Percentiles rank a stretch among this genome's conserved stretches.
Conservation (phyloP, 2,797 vertebrate species). For the Spondyliosoma cantharus region DNA sequence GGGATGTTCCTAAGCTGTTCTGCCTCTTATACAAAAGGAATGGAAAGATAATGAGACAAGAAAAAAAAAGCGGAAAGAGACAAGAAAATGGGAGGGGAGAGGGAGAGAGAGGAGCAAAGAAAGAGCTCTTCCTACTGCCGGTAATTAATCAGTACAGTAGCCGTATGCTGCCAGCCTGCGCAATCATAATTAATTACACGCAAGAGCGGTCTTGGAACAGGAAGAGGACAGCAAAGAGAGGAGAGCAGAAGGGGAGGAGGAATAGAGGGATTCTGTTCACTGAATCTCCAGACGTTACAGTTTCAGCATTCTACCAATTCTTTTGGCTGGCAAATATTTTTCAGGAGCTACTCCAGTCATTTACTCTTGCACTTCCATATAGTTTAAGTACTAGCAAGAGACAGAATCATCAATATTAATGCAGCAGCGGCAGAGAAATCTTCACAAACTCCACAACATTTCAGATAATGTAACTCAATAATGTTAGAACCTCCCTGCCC, state of each 20-base stretch:
- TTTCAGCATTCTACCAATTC: background rate
- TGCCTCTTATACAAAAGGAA: constrained; percentile 54
- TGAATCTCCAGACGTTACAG: constrained; percentile 2
- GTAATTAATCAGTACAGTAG: constrained; percentile 81
- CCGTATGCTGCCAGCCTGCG: constrained; percentile 74
- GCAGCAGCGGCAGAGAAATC: background rate
- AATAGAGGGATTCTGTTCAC: constrained; percentile 46
- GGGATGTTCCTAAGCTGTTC: constrained; percentile 64
- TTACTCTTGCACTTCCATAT: background rate
- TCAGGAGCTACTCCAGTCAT: background rate
- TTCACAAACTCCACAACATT: background rate
- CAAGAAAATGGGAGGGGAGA: constrained; percentile 11
- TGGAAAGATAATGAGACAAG: constrained; percentile 65
- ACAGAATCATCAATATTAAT: background rate
- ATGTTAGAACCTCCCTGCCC: background rate
- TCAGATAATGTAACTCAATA: background rate
- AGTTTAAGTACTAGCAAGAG: background rate
- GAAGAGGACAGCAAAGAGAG: constrained; percentile 45
- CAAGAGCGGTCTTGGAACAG: constrained; percentile 70
- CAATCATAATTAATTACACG: constrained; percentile 86
- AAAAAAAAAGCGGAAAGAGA: constrained; percentile 21
- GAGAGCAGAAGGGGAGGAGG: constrained; percentile 23
- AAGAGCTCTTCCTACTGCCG: constrained; percentile 60
- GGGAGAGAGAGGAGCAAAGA: constrained; percentile 21
- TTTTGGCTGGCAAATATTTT: background rate